Evolutionary conservation across 2,797 vertebrate genomes (phyloP), one percentile per base, ranked within the genome.

Genomic region (Gobionotothen gibberifrons): DNA sequence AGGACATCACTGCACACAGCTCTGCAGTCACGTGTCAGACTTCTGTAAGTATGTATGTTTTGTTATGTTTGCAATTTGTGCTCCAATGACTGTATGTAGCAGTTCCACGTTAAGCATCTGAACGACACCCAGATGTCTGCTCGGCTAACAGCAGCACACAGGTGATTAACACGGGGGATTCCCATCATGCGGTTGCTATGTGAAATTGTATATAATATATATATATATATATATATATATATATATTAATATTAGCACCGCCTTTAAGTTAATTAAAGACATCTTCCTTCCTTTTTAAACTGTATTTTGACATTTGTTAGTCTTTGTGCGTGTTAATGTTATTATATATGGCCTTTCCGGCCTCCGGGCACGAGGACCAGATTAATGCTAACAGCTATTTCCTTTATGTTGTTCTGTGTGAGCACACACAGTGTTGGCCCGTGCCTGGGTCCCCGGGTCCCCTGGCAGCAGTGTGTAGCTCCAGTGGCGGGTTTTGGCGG

Each of bases 401-500:
- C 14, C 12, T 22, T 29, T 7, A 6, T 5, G 12, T 58, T 26
- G 40, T 40, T 19, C 11, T 1, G 7, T 11, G 6, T 8, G 39
- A 9, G 19, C 16, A 21, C 26, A 15, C n/a, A 13, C 26, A 3
- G 7, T 6, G 8, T n/a, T 44, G 19, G 15, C 17, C 9, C 26
- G 21, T 2, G 10, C 21, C 3, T 71, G 10, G 9, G 5, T 17
- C 58, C 54, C 21, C 5, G 7, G 46, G 22, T 16, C 17, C 3
- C 7, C n/a, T 14, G 9, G 14, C 9, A 1, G 19, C 15, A 7
- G 32, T 8, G 11, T 5, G 3, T 17, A n/a, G 26, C 17, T 9
- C 26, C 21, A 29, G 39, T 13, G 21, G 22, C n/a, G 26, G 0
- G 8, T 78, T 82, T 88, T 89, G 86, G 90, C 92, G 92, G 86